These are phyloP conservation scores for Hycleus phaleratus DNA, from an alignment of 1,140 invertebrate species.

Conservation along the genomic window DNA sequence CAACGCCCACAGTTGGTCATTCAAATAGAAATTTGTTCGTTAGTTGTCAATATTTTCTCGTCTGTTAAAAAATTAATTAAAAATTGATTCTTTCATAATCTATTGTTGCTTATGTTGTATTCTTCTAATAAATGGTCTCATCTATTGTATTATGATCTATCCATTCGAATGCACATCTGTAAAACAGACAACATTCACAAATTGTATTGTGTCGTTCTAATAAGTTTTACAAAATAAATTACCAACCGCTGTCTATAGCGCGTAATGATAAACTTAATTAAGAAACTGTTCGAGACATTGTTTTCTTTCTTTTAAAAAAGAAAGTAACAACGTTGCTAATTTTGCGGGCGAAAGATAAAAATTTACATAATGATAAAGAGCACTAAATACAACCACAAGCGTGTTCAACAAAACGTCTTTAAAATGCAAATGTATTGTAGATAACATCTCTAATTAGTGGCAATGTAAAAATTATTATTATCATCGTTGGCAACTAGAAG, in stretches of 20 bases:
- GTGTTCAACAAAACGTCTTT: conserved; percentile 18
- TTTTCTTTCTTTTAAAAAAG: not conserved
- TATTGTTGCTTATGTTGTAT: too few species aligned
- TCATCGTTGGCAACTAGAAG: not conserved
- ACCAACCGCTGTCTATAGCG: conserved; percentile 9
- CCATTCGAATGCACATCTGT: too few species aligned
- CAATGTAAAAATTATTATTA: not conserved
- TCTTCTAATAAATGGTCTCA: too few species aligned
- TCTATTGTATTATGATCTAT: too few species aligned
- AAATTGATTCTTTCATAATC: too few species aligned
- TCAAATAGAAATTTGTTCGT: not conserved
- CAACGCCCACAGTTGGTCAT: conserved; percentile 8
- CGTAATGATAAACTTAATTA: conserved; percentile 23
- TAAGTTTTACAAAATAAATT: conserved; percentile 17
- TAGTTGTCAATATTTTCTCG: too few species aligned
- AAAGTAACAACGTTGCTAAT: conserved; percentile 21
- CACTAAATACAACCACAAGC: conserved; percentile 16
- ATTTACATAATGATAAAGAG: conserved; percentile 22
- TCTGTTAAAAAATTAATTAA: too few species aligned
- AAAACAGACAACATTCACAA: conserved; percentile 3
- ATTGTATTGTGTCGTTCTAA: conserved; percentile 10
- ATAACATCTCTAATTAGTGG: conserved; percentile 21
- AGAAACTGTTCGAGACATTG: conserved; percentile 13
- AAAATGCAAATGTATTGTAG: conserved; percentile 17
- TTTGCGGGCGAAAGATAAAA: conserved; percentile 19